Percentiles rank a stretch among this genome's conserved stretches.
phyloP scores from a whole-genome alignment of 2,797 vertebrate genomes.

The Lerista edwardsae region DNA sequence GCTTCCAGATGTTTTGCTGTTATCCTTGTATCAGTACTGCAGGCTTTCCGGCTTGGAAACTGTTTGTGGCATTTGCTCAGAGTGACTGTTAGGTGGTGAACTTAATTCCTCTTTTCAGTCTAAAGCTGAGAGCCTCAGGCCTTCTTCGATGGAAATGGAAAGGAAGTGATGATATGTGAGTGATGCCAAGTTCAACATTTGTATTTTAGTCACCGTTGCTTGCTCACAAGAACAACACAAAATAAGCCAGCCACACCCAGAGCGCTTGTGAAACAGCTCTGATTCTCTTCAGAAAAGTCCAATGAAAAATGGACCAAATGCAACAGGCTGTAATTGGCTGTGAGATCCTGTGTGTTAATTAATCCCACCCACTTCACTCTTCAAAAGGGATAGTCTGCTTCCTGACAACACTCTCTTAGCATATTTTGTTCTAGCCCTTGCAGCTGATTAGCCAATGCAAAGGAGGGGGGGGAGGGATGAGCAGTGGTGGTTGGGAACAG shows the following conservation, averaged over 20 bases:
- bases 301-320: neutral
- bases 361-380: neutral
- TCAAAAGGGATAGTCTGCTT: neutral
- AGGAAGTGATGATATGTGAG: slow-evolving; percentile 6
- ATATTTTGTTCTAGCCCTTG: neutral
- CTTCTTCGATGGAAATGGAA: neutral
- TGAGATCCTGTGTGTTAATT: neutral
- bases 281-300: neutral
- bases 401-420: neutral
- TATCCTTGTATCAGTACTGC: neutral
- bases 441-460: slow-evolving; percentile 18
- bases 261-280: neutral
- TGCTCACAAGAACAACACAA: slow-evolving; percentile 21
- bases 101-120: neutral
- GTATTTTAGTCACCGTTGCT: slow-evolving; percentile 9
- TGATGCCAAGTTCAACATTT: slow-evolving; percentile 15
- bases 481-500: neutral
- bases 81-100: neutral
- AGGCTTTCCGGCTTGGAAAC: neutral
- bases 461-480: neutral
- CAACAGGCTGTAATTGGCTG: neutral
- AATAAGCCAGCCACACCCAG: slow-evolving; percentile 19
- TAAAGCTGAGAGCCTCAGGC: neutral
- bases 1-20: slow-evolving; percentile 4
- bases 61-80: neutral